A percentile compares a stretch with the other conserved stretches of the same genome.
Conservation (phyloP, 2,888 invertebrate genomes). For the Hipparchia semele region DNA sequence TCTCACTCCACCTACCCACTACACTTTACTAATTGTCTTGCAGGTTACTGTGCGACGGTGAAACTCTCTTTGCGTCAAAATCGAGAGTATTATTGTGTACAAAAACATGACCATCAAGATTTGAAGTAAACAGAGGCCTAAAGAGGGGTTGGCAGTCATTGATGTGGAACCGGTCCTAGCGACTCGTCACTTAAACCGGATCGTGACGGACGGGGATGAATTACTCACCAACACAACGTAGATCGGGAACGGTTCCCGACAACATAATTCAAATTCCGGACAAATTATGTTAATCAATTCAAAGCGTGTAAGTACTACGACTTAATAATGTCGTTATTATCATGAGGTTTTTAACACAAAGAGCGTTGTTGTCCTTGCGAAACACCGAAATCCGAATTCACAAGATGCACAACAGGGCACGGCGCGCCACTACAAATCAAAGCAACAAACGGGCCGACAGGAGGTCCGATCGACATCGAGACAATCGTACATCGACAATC, state of each 20-base stretch:
- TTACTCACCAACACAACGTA: conserved; percentile 62
- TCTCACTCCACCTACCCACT: background rate
- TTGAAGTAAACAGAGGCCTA: conserved; percentile 60
- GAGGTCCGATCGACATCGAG: conserved; percentile 72
- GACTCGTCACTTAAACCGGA: conserved; percentile 67
- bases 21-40: conserved; percentile 20
- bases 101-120: conserved; percentile 58
- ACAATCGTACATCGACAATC: conserved; percentile 63
- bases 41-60: conserved; percentile 7
- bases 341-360: conserved; percentile 17
- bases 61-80: conserved; percentile 60
- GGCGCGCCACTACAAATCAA: conserved; percentile 72
- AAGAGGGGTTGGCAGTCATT: conserved; percentile 75
- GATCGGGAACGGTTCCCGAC: conserved; percentile 54
- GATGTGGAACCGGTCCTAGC: conserved; percentile 76
- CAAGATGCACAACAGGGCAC: conserved; percentile 61
- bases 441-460: conserved; percentile 76
- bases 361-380: conserved; percentile 40
- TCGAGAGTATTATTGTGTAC: conserved; percentile 63
- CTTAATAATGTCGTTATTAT: conserved; percentile 23
- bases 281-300: conserved; percentile 32
- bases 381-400: conserved; percentile 35
- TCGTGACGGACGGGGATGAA: conserved; percentile 75
- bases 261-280: conserved; percentile 37
- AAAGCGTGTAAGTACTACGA: conserved; percentile 15